Evolutionary conservation across 2,113 vertebrate species (phyloP), one percentile per base, ranked within the genome.

Genomic region (Chaetura pelagica): DNA sequence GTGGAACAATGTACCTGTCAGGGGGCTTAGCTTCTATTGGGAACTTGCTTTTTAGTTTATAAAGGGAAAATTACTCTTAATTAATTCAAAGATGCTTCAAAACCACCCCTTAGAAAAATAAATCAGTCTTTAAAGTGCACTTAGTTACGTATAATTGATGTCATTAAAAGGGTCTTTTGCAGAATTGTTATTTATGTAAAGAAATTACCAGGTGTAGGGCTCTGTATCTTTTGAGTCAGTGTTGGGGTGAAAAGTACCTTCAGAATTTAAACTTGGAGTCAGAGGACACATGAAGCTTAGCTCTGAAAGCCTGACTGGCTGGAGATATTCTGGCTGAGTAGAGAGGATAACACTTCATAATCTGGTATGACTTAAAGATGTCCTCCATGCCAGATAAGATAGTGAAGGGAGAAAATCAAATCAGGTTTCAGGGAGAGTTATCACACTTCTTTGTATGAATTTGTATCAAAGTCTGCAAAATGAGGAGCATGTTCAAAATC

Each of bases 81-180:
- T 94, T 93, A 97, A 96, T 92, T 94, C 91, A 63, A 91, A 96
- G 87, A 73, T 9, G 32, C 84, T 93, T 94, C 67, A 83, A 92
- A 92, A 95, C 77, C 96, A 93, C 38, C 16, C 27, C 61, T 86
- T 96, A 63, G 83, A 93, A 96, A 96, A 90, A 91, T 77, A 95
- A 89, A 93, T 75, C 77, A 35, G 72, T 57, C 76, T 93, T 92
- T 84, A 94, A 96, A 94, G 91, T 66, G 90, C 82, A 82, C 94
- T 90, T 92, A 90, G 88, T 96, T 95, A 94, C 2, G 2, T 87
- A 77, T 93, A 96, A 97, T 94, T 89, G 64, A 92, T 93, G 87
- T 94, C 78, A 95, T 95, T 95, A 93, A 73, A 90, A 44, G 84
- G 87, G 86, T 93, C 85, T 93, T 93, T 82, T 80, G 81, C 94